Percentiles rank a stretch among this genome's conserved stretches.
These are phyloP conservation scores for Hypotaenidia okinawae DNA, from an alignment of 2,797 vertebrate genomes.

Conservation along the genomic window DNA sequence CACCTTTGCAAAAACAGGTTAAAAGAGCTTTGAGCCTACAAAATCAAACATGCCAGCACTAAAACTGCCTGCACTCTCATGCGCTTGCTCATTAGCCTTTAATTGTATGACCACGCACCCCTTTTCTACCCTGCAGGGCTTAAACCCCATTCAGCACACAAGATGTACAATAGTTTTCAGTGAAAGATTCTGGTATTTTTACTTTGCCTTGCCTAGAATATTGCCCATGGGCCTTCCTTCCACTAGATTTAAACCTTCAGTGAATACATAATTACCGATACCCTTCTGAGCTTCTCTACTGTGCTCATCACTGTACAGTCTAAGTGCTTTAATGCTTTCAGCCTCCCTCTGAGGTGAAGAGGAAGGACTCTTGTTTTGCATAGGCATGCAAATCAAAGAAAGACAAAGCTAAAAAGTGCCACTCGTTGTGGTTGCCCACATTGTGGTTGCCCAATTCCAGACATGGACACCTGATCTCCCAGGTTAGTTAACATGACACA, in stretches of 20 bases:
- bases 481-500: not conserved
- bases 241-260: not conserved
- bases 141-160: not conserved
- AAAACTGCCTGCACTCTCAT: not conserved
- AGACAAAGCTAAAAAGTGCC: not conserved
- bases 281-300: slow-evolving; percentile 17
- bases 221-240: not conserved
- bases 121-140: not conserved
- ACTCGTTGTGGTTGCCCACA: not conserved
- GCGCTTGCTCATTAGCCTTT: not conserved
- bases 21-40: not conserved
- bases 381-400: not conserved
- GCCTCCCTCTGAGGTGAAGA: not conserved
- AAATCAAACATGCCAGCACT: not conserved
- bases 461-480: not conserved
- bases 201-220: not conserved
- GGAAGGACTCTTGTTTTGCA: not conserved
- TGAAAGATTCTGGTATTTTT: not conserved
- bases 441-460: not conserved
- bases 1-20: not conserved
- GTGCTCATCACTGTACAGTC: not conserved
- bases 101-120: not conserved
- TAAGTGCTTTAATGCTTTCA: slow-evolving; percentile 29
- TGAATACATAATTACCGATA: not conserved
- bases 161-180: not conserved